Evolutionary conservation across 1,140 invertebrate genomes (phyloP), one percentile per base, ranked within the genome.

Genomic region (Drosophila truncata): DNA sequence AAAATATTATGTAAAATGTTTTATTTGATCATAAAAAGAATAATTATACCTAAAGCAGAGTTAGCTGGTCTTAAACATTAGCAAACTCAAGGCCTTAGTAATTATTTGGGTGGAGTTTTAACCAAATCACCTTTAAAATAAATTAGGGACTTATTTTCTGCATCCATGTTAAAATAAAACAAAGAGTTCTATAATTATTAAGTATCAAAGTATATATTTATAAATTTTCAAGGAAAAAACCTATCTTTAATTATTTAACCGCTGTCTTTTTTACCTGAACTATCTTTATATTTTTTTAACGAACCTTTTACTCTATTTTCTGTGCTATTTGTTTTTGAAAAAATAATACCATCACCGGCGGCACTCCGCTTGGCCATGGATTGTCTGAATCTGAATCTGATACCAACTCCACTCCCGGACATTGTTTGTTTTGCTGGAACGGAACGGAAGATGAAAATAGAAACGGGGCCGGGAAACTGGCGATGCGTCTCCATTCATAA

Each of bases 401-500:
- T 37, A 37, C 52, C 33, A 14, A 35, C 18, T 20, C 4, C 18
- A 41, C 47, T 70, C 20, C 20, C 61, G 55, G 61, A 84, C 46
- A 72, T 61, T 73, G 66, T 85, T 78, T 85, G 82, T 78, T 55
- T 67, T 71, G 52, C 58, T 10, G 42, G 57, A 49, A 49, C 39
- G 60, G 57, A 64, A 72, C 50, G 47, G 42, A 78, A 59, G 52
- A 65, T 47, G 39, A 18, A 82, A 49, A 55, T 37, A 61, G 29
- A 64, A 82, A 35, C 23, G 37, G 58, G 42, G 16, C 16, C 27
- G 33, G 47, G 57, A 50, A 18, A 20, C 47, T 7, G 25, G 41
- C 62, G 78, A 78, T 47, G 69, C 57, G 70, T 66, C 57, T 55
- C 62, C 82, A 79, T 82, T 77, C 74, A 86, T 86, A 80, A 87